Evolutionary conservation across 2,113 vertebrate genomes (phyloP).

Genomic region (Austrofundulus limnaeus): DNA sequence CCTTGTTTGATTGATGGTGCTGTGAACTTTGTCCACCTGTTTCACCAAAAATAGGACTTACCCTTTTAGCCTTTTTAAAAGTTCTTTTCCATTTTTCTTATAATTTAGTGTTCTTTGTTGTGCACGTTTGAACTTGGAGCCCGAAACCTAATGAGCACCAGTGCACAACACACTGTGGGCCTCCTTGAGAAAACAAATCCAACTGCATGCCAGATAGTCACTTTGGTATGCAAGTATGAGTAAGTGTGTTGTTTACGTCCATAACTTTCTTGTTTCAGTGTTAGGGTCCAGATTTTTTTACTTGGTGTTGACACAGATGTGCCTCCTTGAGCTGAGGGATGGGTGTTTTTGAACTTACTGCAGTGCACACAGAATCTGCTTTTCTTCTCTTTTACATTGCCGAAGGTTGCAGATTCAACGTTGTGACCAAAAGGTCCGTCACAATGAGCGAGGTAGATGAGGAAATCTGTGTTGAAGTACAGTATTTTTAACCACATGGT

Average conservation of each 20-base stretch:
- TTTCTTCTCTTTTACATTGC: conserved; percentile 36
- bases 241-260: conserved; percentile 53
- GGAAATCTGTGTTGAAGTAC: conserved; percentile 3
- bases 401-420: conserved; percentile 17
- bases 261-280: conserved; percentile 52
- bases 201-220: conserved; percentile 35
- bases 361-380: conserved; percentile 45
- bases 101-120: neutral
- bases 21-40: too few species aligned
- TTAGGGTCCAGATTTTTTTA: conserved; percentile 39
- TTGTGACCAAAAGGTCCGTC: conserved; percentile 8
- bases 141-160: conserved; percentile 24
- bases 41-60: too few species aligned
- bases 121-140: conserved; percentile 9
- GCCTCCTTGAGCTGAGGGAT: conserved; percentile 40
- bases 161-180: conserved; percentile 9
- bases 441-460: neutral
- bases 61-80: too few species aligned
- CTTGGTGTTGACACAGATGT: conserved; percentile 71
- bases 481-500: neutral
- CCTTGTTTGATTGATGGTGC: too few species aligned
- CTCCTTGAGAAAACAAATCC: conserved; percentile 43
- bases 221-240: conserved; percentile 31
- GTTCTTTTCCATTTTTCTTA: too few species aligned
- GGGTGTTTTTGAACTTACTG: conserved; percentile 41